These are phyloP conservation scores for Orthonyx spaldingii DNA, from an alignment of 2,113 vertebrate species.

Conservation along the genomic window DNA sequence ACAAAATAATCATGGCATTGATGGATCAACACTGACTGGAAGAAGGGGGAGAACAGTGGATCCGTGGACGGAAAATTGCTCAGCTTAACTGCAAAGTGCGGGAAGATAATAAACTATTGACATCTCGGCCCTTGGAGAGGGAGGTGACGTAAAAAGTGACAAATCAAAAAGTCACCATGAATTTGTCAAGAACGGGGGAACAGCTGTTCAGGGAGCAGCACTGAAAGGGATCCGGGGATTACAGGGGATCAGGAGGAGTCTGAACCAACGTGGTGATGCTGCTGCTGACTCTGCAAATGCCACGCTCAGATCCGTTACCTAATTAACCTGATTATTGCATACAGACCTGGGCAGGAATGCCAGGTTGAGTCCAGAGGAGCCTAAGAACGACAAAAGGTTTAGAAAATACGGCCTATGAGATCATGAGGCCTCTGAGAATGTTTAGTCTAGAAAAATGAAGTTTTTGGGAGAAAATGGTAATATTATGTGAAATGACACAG, in stretches of 20 bases:
- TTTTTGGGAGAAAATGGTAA: background rate
- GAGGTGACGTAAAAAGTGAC: background rate
- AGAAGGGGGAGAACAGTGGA: background rate
- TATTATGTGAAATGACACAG: accelerated
- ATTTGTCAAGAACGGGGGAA: background rate
- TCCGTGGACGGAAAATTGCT: accelerated
- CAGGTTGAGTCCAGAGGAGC: background rate
- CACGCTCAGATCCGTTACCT: background rate
- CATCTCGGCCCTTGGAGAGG: background rate
- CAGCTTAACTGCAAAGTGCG: background rate
- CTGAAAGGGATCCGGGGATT: background rate
- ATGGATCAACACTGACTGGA: background rate
- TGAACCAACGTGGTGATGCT: background rate
- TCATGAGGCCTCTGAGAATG: background rate
- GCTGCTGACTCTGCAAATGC: background rate
- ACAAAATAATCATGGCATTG: background rate
- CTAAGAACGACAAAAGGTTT: background rate
- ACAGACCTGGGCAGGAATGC: background rate
- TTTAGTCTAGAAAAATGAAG: background rate
- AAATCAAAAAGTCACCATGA: background rate
- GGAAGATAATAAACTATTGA: background rate
- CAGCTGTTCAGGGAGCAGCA: background rate
- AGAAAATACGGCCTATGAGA: background rate
- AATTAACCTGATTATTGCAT: constrained; percentile 8
- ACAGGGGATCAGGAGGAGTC: constrained; percentile 1